Conservation (phyloP, 64 coral and sea anemone genomes). For the Montipora foliosa region DNA sequence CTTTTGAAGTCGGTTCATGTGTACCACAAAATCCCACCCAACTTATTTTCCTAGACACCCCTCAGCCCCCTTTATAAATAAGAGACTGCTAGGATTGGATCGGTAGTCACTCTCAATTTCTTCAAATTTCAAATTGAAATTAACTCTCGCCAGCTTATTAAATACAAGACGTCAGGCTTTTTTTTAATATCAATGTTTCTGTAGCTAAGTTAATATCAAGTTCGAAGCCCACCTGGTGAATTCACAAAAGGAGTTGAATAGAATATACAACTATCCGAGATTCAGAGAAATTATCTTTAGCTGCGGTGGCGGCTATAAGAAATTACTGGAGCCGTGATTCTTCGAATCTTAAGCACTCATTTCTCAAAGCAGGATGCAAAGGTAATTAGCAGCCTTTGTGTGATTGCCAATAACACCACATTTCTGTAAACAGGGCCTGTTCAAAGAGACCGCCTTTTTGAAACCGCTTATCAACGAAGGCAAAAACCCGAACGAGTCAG, state of each 20-base stretch:
- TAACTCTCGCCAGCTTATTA: not conserved
- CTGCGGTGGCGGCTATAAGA: slow-evolving; percentile 19
- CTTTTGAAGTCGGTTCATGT: slow-evolving; percentile 17
- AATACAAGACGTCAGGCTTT: not conserved
- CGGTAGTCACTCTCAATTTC: not conserved
- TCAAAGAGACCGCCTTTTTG: slow-evolving; percentile 90
- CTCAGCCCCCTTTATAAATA: slow-evolving; percentile 7
- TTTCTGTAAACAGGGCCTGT: slow-evolving; percentile 90
- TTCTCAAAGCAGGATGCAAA: slow-evolving; percentile 33
- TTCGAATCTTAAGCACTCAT: slow-evolving; percentile 49
- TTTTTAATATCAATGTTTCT: not conserved
- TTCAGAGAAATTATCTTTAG: slow-evolving; percentile 28
- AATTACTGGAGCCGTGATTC: slow-evolving; percentile 33
- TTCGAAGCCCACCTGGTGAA: not conserved
- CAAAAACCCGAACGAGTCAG: slow-evolving; percentile 22
- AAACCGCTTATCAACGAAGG: slow-evolving; percentile 68
- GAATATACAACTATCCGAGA: not conserved
- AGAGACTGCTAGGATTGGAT: not conserved
- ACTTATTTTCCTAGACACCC: not conserved
- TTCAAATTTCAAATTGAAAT: not conserved
- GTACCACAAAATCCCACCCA: not conserved
- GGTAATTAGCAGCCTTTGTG: slow-evolving; percentile 89
- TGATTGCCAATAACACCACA: slow-evolving; percentile 96
- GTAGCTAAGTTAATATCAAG: not conserved
- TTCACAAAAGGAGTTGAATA: not conserved